phyloP scores from a whole-genome alignment of 2,888 invertebrate species.

The Iphiclides podalirius region DNA sequence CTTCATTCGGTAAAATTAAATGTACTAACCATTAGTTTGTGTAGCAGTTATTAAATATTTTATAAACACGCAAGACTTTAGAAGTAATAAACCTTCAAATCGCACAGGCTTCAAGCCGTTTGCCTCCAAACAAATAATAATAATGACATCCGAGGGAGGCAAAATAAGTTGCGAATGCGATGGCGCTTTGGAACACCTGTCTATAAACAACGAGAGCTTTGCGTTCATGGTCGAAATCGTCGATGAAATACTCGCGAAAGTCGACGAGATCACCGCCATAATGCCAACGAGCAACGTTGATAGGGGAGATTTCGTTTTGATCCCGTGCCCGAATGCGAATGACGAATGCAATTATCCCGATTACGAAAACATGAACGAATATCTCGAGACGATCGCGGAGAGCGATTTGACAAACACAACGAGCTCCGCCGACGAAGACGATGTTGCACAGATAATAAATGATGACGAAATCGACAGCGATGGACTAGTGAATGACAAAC shows the following conservation, averaged over 20 bases:
- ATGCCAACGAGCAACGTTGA: conserved; percentile 24
- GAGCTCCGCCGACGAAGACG: conserved; percentile 34
- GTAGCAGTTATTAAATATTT: no score
- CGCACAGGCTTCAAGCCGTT: conserved; percentile 66
- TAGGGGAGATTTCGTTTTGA: conserved; percentile 52
- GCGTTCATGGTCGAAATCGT: conserved; percentile 43
- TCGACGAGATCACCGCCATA: conserved; percentile 41
- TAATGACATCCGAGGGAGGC: conserved; percentile 54
- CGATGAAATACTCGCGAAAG: conserved; percentile 53
- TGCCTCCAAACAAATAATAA: conserved; percentile 60
- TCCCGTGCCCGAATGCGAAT: conserved; percentile 42
- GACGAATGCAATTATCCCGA: conserved; percentile 17
- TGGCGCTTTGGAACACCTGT: conserved; percentile 22
- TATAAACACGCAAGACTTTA: no score
- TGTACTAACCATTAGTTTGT: no score
- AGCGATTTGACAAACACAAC: conserved; percentile 40
- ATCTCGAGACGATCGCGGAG: conserved; percentile 56
- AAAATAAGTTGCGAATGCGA: conserved; percentile 45
- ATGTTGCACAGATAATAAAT: conserved; percentile 39
- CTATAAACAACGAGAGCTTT: conserved; percentile 29
- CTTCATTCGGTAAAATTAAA: no score
- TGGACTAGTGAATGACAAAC: conserved; percentile 40
- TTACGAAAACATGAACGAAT: conserved; percentile 41
- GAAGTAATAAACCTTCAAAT: no score
- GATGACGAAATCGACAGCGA: conserved; percentile 40